A percentile compares a stretch with the other conserved stretches of the same genome.
Evolutionary conservation across 2,888 invertebrate species (phyloP).

Genomic region (Clunio marinus): DNA sequence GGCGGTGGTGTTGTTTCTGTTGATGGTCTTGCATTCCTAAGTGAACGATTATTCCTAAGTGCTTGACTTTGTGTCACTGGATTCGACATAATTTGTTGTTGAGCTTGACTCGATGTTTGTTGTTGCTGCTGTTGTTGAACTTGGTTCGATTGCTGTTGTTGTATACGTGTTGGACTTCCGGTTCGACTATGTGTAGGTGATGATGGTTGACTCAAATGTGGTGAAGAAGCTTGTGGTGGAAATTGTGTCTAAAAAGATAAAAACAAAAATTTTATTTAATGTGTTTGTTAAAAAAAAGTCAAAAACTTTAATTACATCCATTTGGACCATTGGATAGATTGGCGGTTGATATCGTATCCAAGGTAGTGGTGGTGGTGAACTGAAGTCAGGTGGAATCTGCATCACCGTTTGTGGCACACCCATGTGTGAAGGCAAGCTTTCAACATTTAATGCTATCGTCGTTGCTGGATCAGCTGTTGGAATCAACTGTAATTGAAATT

Average conservation of each 20-base stretch:
- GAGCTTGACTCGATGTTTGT: conserved; percentile 47
- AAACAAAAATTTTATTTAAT: neutral
- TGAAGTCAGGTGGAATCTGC: conserved; percentile 47
- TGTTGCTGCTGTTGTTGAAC: conserved; percentile 42
- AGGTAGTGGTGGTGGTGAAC: conserved; percentile 52
- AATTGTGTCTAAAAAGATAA: conserved; percentile 8
- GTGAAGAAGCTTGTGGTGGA: conserved; percentile 11
- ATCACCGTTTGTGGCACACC: conserved; percentile 5
- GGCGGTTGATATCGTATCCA: conserved; percentile 44
- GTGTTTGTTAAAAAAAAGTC: neutral
- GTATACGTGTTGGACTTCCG: conserved; percentile 61
- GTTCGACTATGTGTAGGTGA: conserved; percentile 76
- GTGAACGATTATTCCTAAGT: conserved; percentile 44
- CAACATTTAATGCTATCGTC: conserved; percentile 19
- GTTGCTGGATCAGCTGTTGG: conserved; percentile 14
- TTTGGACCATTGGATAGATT: conserved; percentile 21
- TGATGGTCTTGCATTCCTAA: conserved; percentile 43
- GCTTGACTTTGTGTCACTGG: conserved; percentile 40
- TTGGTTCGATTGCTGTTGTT: too few species aligned
- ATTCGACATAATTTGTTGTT: conserved; percentile 45
- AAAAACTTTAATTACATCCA: conserved; percentile 10
- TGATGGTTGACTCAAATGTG: conserved; percentile 60
- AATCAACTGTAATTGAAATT: conserved; percentile 5
- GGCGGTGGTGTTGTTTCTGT: conserved; percentile 44
- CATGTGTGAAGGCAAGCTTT: conserved; percentile 19